Evolutionary conservation across 37 sponge, comb jelly and placozoan genomes (phyloP), one percentile per base, ranked within the genome.

Genomic region (Lycopodina hypogea): DNA sequence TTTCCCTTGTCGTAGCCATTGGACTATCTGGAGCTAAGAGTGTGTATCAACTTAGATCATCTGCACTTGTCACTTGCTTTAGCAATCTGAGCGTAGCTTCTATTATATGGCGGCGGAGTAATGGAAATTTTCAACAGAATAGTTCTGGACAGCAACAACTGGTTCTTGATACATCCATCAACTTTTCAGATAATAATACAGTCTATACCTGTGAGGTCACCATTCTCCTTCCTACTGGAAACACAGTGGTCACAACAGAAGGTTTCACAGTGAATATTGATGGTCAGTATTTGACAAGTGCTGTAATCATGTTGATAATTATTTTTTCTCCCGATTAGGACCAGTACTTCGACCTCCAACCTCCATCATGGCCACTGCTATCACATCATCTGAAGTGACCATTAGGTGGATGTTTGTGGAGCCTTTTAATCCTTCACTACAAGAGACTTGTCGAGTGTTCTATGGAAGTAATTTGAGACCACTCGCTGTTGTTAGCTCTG

Each of bases 111-210:
- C 48, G n/a, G n/a, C n/a, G n/a, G n/a, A n/a, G 53, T 39, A 72
- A 82, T 53, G 29, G 4, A 53, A 42, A 53, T 51, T 42, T 39
- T 23, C 45, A 40, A 32, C 30, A 36, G 35, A 9, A 22, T 39
- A 71, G 52, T 62, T 59, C 72, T 83, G 68, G 75, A 63, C 26
- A 26, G 26, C 59, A 58, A 58, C 59, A 58, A 24, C 59, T 58
- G 59, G 59, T 58, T 58, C 59, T 58, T 6, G 59, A 59, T 18
- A 59, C 18, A 59, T 28, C 6, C 3, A 65, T 14, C 66, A 65
- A 32, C 18, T 7, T 11, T 33, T 2, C 2, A 32, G 30, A 32
- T 2, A 65, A 65, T 11, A 65, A 65, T 32, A 65, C 66, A 17
- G 7, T 65, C 11, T 65, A 65, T 34, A 65, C 66, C 32, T 65